These are phyloP conservation scores for Cyphomyrmex costatus DNA, from an alignment of 1,140 invertebrate species.

Conservation along the genomic window DNA sequence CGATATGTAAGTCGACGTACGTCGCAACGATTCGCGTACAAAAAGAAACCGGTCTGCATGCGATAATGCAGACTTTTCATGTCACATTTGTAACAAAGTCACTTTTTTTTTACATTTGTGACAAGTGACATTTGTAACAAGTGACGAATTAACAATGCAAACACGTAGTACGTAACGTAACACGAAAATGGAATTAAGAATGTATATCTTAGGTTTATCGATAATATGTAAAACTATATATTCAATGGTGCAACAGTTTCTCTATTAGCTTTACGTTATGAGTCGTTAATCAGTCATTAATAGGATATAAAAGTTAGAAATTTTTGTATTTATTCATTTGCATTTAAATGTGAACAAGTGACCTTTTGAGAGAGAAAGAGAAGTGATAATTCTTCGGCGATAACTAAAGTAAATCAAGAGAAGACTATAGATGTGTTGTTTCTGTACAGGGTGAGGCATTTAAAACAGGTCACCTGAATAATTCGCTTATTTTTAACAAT, in stretches of 20 bases:
- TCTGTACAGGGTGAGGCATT: no score
- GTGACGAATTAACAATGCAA: conserved; percentile 29
- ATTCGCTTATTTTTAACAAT: no score
- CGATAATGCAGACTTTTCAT: conserved; percentile 26
- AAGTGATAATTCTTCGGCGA: not conserved
- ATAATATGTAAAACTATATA: not conserved
- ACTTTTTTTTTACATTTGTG: no score
- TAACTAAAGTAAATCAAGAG: conserved; percentile 8
- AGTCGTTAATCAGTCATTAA: not conserved
- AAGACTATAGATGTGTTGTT: not conserved
- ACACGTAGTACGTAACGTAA: not conserved
- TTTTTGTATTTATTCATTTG: not conserved
- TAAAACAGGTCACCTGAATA: no score
- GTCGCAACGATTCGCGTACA: not conserved
- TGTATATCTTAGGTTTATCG: not conserved
- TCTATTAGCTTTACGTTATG: not conserved
- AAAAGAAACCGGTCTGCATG: not conserved
- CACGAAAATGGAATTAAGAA: not conserved
- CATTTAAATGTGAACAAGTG: conserved; percentile 47
- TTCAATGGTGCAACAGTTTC: not conserved
- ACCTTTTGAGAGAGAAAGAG: conserved; percentile 40
- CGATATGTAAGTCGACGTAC: not conserved
- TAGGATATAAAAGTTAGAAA: not conserved
- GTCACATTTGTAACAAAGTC: not conserved
- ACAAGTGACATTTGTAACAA: not conserved